A percentile compares a stretch with the other conserved stretches of the same genome.
Evolutionary conservation across 1,140 invertebrate genomes (phyloP).

Genomic region (Choristoneura fumiferana): DNA sequence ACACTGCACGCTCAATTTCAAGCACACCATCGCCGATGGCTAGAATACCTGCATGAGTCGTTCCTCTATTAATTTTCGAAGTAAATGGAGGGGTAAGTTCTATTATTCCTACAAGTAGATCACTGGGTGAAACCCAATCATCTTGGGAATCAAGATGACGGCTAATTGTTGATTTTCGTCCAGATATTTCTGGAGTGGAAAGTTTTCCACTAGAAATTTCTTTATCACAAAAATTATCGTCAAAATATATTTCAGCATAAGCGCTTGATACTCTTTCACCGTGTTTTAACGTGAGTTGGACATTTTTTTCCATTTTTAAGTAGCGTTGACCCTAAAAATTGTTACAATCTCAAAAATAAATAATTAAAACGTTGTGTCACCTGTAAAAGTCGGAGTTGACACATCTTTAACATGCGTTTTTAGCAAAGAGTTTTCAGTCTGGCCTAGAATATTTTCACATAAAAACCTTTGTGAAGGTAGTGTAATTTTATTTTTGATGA

Average conservation of each 20-base stretch:
- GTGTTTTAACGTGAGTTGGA: slow-evolving; percentile 36
- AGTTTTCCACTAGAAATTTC: neutral
- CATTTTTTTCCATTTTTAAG: slow-evolving; percentile 42
- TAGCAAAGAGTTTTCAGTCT: no score
- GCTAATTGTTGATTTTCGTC: neutral
- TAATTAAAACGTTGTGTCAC: slow-evolving; percentile 11
- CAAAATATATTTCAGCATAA: slow-evolving; percentile 60
- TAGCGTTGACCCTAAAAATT: neutral
- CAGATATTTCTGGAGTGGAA: neutral
- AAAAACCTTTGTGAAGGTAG: no score
- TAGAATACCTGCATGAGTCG: slow-evolving; percentile 62
- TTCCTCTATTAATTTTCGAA: slow-evolving; percentile 66
- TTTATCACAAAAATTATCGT: slow-evolving; percentile 38
- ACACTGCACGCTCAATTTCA: slow-evolving; percentile 39
- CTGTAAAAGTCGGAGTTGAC: no score
- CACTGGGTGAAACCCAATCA: slow-evolving; percentile 65
- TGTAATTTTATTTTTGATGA: no score
- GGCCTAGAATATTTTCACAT: no score
- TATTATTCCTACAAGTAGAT: slow-evolving; percentile 55
- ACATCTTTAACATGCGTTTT: no score
- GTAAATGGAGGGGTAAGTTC: slow-evolving; percentile 63
- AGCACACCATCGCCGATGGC: slow-evolving; percentile 54
- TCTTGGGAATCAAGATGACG: neutral
- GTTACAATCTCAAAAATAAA: slow-evolving; percentile 17
- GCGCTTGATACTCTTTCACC: slow-evolving; percentile 47